Evolutionary conservation across 2,888 invertebrate species (phyloP).

Genomic region (Epicampocera succincta): DNA sequence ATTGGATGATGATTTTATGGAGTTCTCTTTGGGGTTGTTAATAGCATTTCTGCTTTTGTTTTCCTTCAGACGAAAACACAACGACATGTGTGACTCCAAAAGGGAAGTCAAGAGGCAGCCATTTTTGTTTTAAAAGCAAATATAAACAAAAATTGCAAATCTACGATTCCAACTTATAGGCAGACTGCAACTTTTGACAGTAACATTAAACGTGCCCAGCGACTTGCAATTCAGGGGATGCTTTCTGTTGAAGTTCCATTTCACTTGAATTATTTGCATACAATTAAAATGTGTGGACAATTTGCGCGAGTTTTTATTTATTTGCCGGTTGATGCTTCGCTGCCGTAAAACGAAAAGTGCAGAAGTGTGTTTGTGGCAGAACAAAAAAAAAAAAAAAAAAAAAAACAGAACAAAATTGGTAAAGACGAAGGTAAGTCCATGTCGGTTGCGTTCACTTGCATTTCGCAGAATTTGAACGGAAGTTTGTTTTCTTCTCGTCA

Average conservation of each 20-base stretch:
- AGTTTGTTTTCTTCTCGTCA: conserved; percentile 42
- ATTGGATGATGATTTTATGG: conserved; percentile 3
- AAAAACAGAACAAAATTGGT: too few relatives aligned
- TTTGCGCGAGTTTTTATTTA: conserved; percentile 15
- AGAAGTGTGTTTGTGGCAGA: too few relatives aligned
- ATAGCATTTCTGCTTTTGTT: too few relatives aligned
- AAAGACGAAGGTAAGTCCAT: conserved; percentile 13
- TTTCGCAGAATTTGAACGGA: conserved; percentile 43
- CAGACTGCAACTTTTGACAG: not conserved
- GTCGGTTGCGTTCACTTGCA: not conserved
- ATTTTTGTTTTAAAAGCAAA: conserved; percentile 21
- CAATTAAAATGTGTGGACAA: conserved; percentile 33
- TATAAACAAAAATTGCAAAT: not conserved
- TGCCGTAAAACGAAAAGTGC: not conserved
- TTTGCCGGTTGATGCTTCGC: conserved; percentile 38
- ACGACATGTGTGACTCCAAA: not conserved
- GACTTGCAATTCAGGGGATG: not conserved
- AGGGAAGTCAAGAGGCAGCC: conserved; percentile 34
- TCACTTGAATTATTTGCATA: conserved; percentile 45
- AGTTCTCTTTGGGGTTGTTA: not conserved
- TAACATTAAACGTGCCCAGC: not conserved
- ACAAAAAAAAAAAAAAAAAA: too few relatives aligned
- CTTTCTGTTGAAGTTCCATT: not conserved
- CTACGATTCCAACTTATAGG: not conserved
- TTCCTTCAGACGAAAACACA: too few relatives aligned